Conservation (phyloP, 1,140 invertebrate genomes). For the Matsumurasca onukii region DNA sequence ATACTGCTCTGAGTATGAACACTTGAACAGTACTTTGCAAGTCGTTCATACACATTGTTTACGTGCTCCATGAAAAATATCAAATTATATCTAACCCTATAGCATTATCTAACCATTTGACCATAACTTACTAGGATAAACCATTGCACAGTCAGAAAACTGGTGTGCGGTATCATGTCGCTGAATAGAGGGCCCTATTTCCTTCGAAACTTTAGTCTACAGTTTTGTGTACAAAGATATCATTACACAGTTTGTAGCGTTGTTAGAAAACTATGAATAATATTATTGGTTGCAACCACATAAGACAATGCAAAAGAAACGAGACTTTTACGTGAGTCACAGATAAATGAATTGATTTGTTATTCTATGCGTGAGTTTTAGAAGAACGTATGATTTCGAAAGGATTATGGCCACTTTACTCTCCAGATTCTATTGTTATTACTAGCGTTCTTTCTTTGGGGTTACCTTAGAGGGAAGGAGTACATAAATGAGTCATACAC, state of each 20-base stretch:
- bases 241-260: not conserved
- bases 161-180: slow-evolving; percentile 8
- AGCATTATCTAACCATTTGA: too few species aligned
- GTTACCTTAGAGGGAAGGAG: slow-evolving; percentile 38
- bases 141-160: slow-evolving; percentile 4
- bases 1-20: too few species aligned
- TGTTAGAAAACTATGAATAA: not conserved
- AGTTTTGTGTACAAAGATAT: slow-evolving; percentile 1
- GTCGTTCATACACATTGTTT: too few species aligned
- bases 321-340: too few species aligned
- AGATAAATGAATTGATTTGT: not conserved
- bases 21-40: too few species aligned
- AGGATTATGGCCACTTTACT: slow-evolving; percentile 36
- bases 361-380: not conserved
- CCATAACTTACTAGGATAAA: too few species aligned
- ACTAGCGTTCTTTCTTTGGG: slow-evolving; percentile 41
- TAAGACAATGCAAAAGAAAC: not conserved
- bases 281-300: not conserved
- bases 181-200: slow-evolving; percentile 10
- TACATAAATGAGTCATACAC: slow-evolving; percentile 34
- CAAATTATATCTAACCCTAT: too few species aligned
- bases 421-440: slow-evolving; percentile 41
- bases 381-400: slow-evolving; percentile 1
- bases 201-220: not conserved
- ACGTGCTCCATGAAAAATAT: too few species aligned